Percentiles rank a stretch among this genome's conserved stretches.
Evolutionary conservation across 1,140 invertebrate genomes (phyloP).

Genomic region (Ridgeia piscesae): DNA sequence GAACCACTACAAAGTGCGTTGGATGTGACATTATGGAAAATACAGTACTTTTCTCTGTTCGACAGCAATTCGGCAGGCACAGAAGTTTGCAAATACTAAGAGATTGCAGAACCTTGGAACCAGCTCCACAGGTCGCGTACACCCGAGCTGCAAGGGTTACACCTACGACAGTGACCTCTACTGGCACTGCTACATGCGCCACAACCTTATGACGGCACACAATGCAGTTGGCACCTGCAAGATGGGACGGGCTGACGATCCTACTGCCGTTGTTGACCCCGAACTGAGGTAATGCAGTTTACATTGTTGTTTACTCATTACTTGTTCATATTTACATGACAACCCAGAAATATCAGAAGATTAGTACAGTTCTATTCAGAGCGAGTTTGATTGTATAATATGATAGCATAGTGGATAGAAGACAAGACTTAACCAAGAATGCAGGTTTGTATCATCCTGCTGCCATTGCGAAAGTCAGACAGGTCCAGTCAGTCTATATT

Average conservation of each 20-base stretch:
- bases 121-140: background rate
- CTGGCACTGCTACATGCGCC: constrained; percentile 50
- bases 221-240: constrained; percentile 89
- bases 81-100: constrained; percentile 23
- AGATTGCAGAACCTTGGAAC: constrained; percentile 14
- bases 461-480: background rate
- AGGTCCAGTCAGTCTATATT: background rate
- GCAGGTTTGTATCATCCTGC: no score
- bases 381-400: background rate
- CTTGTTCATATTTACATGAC: background rate
- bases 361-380: background rate
- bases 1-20: background rate
- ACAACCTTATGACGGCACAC: constrained; percentile 70
- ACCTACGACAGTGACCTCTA: constrained; percentile 45
- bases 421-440: no score
- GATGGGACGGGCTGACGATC: constrained; percentile 86
- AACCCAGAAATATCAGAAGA: background rate
- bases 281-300: constrained; percentile 58
- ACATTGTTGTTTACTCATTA: background rate
- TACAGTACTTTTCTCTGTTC: background rate
- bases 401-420: background rate
- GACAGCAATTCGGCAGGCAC: constrained; percentile 18
- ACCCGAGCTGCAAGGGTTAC: constrained; percentile 26
- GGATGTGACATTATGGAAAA: background rate
- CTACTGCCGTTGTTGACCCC: constrained; percentile 83